Percentiles rank a stretch among this genome's conserved stretches.
These are phyloP conservation scores for Galleria mellonella DNA, from an alignment of 1,140 invertebrate species.

Conservation along the genomic window DNA sequence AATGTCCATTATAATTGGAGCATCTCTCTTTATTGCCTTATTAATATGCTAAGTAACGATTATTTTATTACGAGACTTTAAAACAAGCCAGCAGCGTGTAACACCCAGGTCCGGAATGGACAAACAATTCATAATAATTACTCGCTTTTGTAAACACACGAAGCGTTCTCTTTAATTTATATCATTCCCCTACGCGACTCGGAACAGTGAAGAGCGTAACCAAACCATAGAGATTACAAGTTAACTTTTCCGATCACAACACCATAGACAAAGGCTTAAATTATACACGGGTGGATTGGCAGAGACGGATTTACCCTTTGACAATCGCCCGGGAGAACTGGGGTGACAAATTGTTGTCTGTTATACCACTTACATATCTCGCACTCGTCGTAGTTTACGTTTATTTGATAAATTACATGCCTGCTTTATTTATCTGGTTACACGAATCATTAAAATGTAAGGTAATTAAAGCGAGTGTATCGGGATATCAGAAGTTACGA, in stretches of 20 bases:
- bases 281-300: constrained; percentile 61
- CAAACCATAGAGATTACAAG: constrained; percentile 62
- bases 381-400: constrained; percentile 7
- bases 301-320: constrained; percentile 54
- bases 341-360: constrained; percentile 61
- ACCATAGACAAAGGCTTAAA: constrained; percentile 66
- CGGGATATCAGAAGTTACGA: constrained; percentile 9
- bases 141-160: not conserved
- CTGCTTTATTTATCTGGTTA: not conserved
- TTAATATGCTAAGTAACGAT: constrained; percentile 41
- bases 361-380: constrained; percentile 30
- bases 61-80: constrained; percentile 28
- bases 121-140: constrained; percentile 8
- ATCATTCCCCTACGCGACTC: constrained; percentile 6
- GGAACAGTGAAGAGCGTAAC: constrained; percentile 20
- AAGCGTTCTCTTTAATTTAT: constrained; percentile 3
- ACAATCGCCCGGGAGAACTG: constrained; percentile 36
- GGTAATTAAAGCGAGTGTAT: constrained; percentile 5
- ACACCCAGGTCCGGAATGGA: constrained; percentile 1
- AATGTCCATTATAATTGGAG: constrained; percentile 55
- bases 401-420: constrained; percentile 1
- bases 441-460: constrained; percentile 1
- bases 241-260: constrained; percentile 69
- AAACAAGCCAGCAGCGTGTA: constrained; percentile 12
- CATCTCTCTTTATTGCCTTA: constrained; percentile 46